Base-by-base conservation (phyloP, 1,140 invertebrate genomes). In the Leptoteleia sp. region DNA sequence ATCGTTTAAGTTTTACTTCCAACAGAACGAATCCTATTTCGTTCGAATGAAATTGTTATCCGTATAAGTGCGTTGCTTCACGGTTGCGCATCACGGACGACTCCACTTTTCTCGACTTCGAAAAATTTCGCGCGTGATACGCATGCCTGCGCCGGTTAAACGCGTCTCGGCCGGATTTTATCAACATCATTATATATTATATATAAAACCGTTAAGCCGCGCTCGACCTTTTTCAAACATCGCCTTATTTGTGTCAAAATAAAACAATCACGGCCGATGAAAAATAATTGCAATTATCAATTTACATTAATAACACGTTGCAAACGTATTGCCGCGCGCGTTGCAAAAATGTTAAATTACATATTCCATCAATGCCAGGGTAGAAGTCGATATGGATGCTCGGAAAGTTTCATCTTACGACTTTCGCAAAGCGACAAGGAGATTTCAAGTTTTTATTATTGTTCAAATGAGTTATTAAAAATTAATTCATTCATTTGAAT, bases 61-160 rank as follows among this genome's bases (percentile, higher is more conserved):
- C 50, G 29, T 11, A 33, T 17, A 77, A 35, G 37, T 47, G 70
- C 52, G 59, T 52, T n/a, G n/a, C n/a, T n/a, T n/a, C n/a, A n/a
- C 9, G 27, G 31, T 37, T 40, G 38, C 42, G 50, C 61, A 67
- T 78, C 59, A 61, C 43, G 42, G 5, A 22, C 45, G 42, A 45
- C 52, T 55, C 73, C 45, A 71, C 64, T 61, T 75, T 76, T 64
- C 77, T 71, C 71, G 61, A 11, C 29, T 52, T 75, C 33, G 61
- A 76, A 80, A 80, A 80, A 76, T 72, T 65, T 65, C 52, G 65
- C 78, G 57, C 67, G 47, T 62, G 78, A 76, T 72, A 80, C 72
- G 78, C 78, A 80, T 80, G 78, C 78, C 67, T 80, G 78, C 71
- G 33, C 67, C 62, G 59, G 54, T 67, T 80, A 80, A 80, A 76